Evolutionary conservation across 2,113 vertebrate species (phyloP).

Genomic region (Vidua chalybeata): DNA sequence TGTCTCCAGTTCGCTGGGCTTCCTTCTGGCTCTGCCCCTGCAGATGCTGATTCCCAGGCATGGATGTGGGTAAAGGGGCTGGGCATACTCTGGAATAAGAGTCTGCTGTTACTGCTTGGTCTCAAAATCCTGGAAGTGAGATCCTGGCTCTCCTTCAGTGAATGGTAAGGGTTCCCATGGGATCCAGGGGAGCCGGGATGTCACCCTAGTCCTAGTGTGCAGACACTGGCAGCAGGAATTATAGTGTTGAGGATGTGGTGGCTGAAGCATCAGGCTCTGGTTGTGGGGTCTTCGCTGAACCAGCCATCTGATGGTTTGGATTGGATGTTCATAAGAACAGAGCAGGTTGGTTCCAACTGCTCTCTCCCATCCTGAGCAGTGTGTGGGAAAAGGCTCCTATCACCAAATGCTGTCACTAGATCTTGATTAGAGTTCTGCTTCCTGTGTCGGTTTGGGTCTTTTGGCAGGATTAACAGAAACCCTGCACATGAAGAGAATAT

Average conservation of each 20-base stretch:
- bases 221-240: neutral
- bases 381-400: neutral
- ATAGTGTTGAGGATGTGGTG: neutral
- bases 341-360: neutral
- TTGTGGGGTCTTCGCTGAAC: neutral
- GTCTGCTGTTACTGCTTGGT: constrained; percentile 48
- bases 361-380: neutral
- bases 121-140: constrained; percentile 36
- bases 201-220: neutral
- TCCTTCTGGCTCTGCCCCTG: constrained; percentile 40
- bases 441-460: neutral
- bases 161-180: constrained; percentile 14
- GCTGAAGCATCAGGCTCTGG: neutral
- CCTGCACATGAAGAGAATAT: neutral
- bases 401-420: neutral
- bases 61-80: constrained; percentile 42
- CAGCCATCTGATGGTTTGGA: neutral
- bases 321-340: neutral
- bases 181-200: constrained; percentile 8
- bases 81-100: constrained; percentile 23
- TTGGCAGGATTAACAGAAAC: neutral
- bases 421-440: neutral
- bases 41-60: constrained; percentile 28
- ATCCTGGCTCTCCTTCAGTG: constrained; percentile 22
- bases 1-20: neutral